These are phyloP conservation scores for Otolemur garnettii DNA, from an alignment of 2,113 vertebrate species.

Conservation along the genomic window DNA sequence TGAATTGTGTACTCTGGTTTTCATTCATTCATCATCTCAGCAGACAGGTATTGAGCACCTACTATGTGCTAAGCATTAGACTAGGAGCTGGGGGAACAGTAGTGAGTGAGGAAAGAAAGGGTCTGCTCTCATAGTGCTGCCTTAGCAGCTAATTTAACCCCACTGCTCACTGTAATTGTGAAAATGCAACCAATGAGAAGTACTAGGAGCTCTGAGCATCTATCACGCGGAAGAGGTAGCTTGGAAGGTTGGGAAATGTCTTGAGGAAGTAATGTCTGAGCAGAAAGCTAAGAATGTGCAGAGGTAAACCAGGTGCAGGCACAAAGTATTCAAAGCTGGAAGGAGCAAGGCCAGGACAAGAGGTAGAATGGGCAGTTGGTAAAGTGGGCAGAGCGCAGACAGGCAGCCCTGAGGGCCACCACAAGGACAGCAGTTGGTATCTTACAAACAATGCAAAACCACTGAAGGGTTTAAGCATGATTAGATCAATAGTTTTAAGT, in stretches of 20 bases:
- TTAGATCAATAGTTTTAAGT: conserved; percentile 4
- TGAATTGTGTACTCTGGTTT: not conserved
- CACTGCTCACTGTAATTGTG: not conserved
- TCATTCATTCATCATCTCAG: not conserved
- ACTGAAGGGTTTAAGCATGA: not conserved
- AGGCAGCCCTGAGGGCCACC: not conserved
- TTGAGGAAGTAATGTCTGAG: not conserved
- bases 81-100: not conserved
- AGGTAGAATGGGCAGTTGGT: not conserved
- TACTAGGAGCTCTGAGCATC: too few relatives aligned
- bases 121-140: not conserved
- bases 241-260: not conserved
- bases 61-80: not conserved
- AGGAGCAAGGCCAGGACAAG: not conserved
- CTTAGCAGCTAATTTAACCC: not conserved
- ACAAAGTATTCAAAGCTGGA: not conserved
- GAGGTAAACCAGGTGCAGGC: not conserved
- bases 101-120: not conserved
- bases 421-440: not conserved
- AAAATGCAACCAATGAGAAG: not conserved
- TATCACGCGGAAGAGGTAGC: not conserved
- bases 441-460: not conserved
- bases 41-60: not conserved
- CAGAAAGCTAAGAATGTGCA: not conserved
- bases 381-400: not conserved